A percentile compares a stretch with the other conserved stretches of the same genome.
Conservation (phyloP, 2,888 invertebrate species). For the Celastrina argiolus region DNA sequence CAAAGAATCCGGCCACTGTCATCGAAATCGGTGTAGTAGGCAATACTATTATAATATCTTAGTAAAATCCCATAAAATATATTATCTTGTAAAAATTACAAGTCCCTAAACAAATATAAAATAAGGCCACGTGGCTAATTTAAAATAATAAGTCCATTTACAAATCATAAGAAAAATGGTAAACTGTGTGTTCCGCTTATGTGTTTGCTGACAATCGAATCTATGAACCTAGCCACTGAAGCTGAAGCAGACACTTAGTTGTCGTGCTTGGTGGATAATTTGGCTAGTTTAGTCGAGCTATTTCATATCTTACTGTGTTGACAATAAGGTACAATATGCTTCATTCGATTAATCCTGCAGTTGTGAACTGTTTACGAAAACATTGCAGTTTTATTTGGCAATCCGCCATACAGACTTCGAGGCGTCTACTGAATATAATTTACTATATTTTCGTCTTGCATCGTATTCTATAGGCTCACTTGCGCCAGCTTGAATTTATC, state of each 20-base stretch:
- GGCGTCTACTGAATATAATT: neutral
- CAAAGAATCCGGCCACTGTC: too few species aligned
- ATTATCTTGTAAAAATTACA: too few species aligned
- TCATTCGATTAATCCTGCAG: neutral
- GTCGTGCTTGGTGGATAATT: neutral
- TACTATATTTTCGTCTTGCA: neutral
- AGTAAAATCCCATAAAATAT: too few species aligned
- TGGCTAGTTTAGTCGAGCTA: neutral
- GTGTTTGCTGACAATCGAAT: neutral
- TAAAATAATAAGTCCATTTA: too few species aligned
- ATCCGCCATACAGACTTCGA: constrained; percentile 1
- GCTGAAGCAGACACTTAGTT: neutral
- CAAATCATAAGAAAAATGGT: neutral
- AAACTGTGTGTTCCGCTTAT: neutral
- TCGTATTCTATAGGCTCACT: too few species aligned
- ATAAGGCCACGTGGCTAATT: too few species aligned
- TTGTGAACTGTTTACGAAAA: neutral
- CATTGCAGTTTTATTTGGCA: constrained; percentile 9
- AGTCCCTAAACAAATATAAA: too few species aligned
- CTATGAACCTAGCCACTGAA: neutral
- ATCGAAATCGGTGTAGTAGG: too few species aligned
- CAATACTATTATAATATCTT: too few species aligned
- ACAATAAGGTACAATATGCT: neutral
- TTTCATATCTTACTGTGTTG: neutral
- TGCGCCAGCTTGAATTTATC: too few species aligned